Base-by-base conservation (phyloP, 2,888 invertebrate species). In the Lumbricus terrestris region DNA sequence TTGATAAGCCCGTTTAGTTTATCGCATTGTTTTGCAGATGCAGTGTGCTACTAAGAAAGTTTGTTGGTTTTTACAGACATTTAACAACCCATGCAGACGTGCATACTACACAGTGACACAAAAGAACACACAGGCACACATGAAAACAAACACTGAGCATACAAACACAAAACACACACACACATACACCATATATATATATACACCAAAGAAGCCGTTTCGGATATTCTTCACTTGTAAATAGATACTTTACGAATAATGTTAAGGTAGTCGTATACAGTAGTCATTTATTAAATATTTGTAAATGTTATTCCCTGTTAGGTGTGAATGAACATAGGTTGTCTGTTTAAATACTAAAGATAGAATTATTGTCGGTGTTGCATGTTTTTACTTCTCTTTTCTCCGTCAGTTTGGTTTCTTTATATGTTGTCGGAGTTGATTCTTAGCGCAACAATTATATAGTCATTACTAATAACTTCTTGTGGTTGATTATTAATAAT, bases 331-430 rank as follows among this genome's bases (percentile, higher is more conserved):
- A 85, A 35, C 37, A 85, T 85, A 85, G 85, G 85, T 85, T 85
- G 85, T 85, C 34, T 69, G 69, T 69, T 69, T 69, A n/a, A n/a
- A n/a, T n/a, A 69, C 69, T 69, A 69, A n/a, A 69, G n/a, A 69
- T 69, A 69, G 69, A 29, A 69, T n/a, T 69, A 69, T n/a, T 69
- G 69, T 69, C n/a, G 69, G 69, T 69, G 69, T 69, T 69, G n/a
- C 69, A 69, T 69, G 69, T 69, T 69, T 69, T 69, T 69, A 69
- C 69, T 69, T 69, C 29, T 69, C 69, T 69, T 69, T 69, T 69
- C 69, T 69, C 69, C 69, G 69, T 69, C 85, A 85, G 34, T 85
- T 85, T 85, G 85, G 85, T 85, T 85, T 85, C 34, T 85, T 85
- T 85, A 85, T 85, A 85, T 85, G 85, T 85, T 37, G 85, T 85